Conservation (phyloP, 2,797 vertebrate genomes). For the Myotis vivesi region DNA sequence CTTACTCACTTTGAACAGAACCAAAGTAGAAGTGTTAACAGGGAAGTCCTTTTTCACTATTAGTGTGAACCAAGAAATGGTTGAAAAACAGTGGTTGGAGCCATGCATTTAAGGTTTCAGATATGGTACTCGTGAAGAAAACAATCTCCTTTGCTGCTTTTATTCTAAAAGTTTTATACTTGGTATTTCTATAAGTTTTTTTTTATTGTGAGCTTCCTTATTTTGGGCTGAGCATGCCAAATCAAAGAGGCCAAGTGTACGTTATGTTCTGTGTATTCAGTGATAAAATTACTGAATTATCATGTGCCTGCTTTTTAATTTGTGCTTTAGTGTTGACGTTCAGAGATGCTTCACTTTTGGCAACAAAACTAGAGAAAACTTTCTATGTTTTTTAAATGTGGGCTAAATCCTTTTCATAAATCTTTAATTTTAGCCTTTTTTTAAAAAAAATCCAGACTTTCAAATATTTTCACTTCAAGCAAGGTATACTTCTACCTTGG, state of each 20-base stretch:
- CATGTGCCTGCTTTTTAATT: neutral
- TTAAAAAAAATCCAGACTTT: neutral
- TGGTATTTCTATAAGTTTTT: conserved; percentile 74
- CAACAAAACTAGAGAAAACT: neutral
- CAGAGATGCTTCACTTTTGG: neutral
- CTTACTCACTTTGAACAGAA: conserved; percentile 77
- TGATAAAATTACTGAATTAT: conserved; percentile 41
- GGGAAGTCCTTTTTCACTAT: conserved; percentile 72
- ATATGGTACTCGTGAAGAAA: conserved; percentile 59
- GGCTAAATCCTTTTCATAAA: neutral
- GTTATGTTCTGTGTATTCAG: neutral
- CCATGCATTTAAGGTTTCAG: conserved; percentile 62
- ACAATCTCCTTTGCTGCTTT: conserved; percentile 74
- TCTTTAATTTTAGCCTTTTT: neutral
- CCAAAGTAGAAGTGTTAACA: conserved; percentile 65
- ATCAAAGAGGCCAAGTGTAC: conserved; percentile 49
- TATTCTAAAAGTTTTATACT: conserved; percentile 70
- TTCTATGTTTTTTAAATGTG: neutral
- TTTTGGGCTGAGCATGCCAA: neutral
- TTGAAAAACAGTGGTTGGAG: conserved; percentile 73
- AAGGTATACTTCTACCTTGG: neutral
- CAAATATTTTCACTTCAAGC: neutral
- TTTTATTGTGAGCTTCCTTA: conserved; percentile 47
- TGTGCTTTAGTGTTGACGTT: conserved; percentile 27
- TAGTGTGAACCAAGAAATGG: conserved; percentile 62